Evolutionary conservation across 2,888 invertebrate genomes (phyloP).

Genomic region (Drosophila mayaguana): DNA sequence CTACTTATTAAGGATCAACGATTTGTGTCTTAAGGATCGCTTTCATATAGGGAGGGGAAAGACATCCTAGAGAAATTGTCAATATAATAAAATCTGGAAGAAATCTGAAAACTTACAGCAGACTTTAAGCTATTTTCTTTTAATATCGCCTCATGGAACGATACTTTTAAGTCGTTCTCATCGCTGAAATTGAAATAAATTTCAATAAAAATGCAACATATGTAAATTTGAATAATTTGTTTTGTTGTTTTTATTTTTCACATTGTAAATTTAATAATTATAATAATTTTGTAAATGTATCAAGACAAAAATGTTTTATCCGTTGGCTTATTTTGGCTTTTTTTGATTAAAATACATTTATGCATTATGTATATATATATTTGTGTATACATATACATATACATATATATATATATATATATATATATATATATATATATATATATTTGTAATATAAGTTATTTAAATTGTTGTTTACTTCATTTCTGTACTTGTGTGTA

Average conservation of each 20-base stretch:
- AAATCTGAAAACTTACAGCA: not conserved
- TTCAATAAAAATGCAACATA: not conserved
- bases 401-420: constrained; percentile 77
- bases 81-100: not conserved
- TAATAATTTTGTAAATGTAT: constrained; percentile 85
- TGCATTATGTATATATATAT: constrained; percentile 74
- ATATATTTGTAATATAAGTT: constrained; percentile 80
- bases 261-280: constrained; percentile 84
- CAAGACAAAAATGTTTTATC: constrained; percentile 83
- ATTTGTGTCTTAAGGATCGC: too few relatives aligned
- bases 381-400: not conserved
- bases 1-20: not conserved
- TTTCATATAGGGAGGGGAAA: not conserved
- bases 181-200: not conserved
- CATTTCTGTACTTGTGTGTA: constrained; percentile 35
- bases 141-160: too few relatives aligned
- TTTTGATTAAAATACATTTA: constrained; percentile 84
- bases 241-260: constrained; percentile 78
- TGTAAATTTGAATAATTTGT: constrained; percentile 81
- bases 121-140: too few relatives aligned
- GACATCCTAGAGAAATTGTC: not conserved
- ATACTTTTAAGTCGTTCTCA: too few relatives aligned
- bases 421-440: not conserved
- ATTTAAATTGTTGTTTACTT: constrained; percentile 65
- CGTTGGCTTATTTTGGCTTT: constrained; percentile 74